Percentiles rank a stretch among this genome's conserved stretches.
phyloP scores from a whole-genome alignment of 2,113 vertebrate species.

The Apodemus speciosus region DNA sequence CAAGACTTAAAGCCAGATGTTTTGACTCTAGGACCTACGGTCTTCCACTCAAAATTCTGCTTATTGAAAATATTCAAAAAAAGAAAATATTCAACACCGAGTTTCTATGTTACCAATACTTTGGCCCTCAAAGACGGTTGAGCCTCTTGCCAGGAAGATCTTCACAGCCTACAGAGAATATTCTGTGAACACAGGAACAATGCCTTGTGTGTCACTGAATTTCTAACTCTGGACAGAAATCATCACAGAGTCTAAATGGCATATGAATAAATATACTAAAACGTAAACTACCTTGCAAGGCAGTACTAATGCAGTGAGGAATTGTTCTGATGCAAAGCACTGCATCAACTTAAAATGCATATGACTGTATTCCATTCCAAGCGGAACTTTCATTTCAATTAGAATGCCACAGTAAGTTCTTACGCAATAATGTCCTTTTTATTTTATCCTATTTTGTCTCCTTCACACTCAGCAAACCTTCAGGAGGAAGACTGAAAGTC shows the following conservation, averaged over 20 bases:
- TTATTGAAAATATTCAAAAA: background rate
- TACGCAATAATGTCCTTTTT: conserved; percentile 38
- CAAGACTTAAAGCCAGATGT: conserved; percentile 1
- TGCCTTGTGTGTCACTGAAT: background rate
- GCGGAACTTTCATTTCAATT: conserved; percentile 62
- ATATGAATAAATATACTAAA: conserved; percentile 47
- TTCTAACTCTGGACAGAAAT: conserved; percentile 22
- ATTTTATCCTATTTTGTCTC: conserved; percentile 52
- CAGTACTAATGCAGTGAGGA: conserved; percentile 51
- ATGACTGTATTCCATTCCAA: conserved; percentile 50
- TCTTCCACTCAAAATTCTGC: background rate
- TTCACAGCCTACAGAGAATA: background rate
- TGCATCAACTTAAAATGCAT: conserved; percentile 29
- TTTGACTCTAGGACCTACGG: background rate
- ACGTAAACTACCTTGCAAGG: conserved; percentile 46
- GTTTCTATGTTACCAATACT: background rate
- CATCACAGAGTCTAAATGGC: background rate
- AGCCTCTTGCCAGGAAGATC: background rate
- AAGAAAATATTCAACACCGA: background rate
- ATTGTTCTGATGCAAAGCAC: conserved; percentile 1
- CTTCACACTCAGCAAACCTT: conserved; percentile 55
- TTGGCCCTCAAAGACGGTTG: background rate
- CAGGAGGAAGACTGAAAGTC: conserved; percentile 53
- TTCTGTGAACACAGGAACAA: background rate
- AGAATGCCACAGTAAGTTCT: conserved; percentile 59